phyloP scores from a whole-genome alignment of 2,888 invertebrate species.

The Parnassius glacialis region DNA sequence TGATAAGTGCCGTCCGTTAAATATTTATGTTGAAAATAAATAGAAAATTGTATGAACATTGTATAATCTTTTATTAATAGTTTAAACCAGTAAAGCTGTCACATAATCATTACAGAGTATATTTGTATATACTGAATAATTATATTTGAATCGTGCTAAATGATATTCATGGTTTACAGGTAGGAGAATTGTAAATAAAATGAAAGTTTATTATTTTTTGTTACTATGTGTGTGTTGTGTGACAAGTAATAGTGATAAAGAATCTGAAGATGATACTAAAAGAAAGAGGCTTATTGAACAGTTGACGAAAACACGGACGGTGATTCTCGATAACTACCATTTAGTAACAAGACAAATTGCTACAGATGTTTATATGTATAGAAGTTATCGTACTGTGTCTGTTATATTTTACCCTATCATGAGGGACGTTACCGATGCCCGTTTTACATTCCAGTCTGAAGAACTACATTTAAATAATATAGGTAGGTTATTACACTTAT shows the following conservation, averaged over 20 bases:
- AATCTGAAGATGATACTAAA: slow-evolving; percentile 58
- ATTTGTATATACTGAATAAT: neutral
- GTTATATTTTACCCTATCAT: slow-evolving; percentile 67
- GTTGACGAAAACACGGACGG: slow-evolving; percentile 63
- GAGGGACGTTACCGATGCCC: slow-evolving; percentile 66
- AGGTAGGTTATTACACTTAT: slow-evolving; percentile 55
- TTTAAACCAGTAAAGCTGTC: slow-evolving; percentile 17
- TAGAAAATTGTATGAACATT: slow-evolving; percentile 1
- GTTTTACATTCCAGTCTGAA: slow-evolving; percentile 73
- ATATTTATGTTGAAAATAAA: slow-evolving; percentile 11
- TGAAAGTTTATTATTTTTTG: slow-evolving; percentile 60
- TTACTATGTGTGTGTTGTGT: slow-evolving; percentile 59
- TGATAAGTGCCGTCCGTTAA: slow-evolving; percentile 25
- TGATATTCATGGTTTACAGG: slow-evolving; percentile 40
- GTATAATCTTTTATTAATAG: slow-evolving; percentile 11
- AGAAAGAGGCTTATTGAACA: slow-evolving; percentile 66
- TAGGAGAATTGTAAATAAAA: slow-evolving; percentile 49
- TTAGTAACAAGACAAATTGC: slow-evolving; percentile 71
- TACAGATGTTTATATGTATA: slow-evolving; percentile 71
- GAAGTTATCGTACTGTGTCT: slow-evolving; percentile 72
- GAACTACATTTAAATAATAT: slow-evolving; percentile 74
- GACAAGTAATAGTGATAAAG: slow-evolving; percentile 56
- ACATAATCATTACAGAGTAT: slow-evolving; percentile 1
- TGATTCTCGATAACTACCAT: slow-evolving; percentile 63
- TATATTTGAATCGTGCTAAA: slow-evolving; percentile 25